Conservation (phyloP, 2,113 vertebrate genomes). For the Paradisaea rubra region DNA sequence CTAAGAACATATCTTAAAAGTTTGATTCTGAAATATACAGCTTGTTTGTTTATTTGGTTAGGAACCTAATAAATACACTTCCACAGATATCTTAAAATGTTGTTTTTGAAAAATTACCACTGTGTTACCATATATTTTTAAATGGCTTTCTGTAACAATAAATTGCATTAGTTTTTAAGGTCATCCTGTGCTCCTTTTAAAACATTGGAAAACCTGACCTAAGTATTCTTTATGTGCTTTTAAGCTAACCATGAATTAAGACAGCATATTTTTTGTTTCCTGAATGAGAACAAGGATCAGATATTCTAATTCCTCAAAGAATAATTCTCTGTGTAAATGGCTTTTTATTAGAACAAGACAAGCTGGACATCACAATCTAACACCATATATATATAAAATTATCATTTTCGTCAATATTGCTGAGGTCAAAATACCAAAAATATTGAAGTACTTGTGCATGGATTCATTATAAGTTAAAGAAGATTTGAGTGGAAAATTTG, state of each 20-base stretch:
- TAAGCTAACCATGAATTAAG: not conserved
- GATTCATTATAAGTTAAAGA: not conserved
- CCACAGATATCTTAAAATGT: not conserved
- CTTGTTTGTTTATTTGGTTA: not conserved
- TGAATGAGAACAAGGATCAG: not conserved
- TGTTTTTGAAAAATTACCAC: not conserved
- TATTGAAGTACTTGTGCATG: not conserved
- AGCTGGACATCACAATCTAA: not conserved
- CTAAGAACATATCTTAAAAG: not conserved
- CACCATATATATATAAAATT: not conserved
- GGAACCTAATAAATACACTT: not conserved
- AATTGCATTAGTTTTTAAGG: not conserved
- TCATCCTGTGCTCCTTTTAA: not conserved
- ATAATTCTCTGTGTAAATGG: not conserved
- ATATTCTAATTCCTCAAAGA: slow-evolving; percentile 11
- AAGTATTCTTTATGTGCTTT: not conserved
- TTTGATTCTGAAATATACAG: not conserved
- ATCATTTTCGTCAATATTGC: not conserved
- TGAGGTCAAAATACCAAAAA: not conserved
- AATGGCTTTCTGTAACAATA: not conserved
- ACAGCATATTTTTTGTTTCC: not conserved
- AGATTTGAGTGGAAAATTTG: not conserved
- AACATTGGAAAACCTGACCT: not conserved
- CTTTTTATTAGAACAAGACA: not conserved
- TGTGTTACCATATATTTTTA: not conserved